Evolutionary conservation across 2,888 invertebrate species (phyloP).

Genomic region (Drosophila fungiperda): DNA sequence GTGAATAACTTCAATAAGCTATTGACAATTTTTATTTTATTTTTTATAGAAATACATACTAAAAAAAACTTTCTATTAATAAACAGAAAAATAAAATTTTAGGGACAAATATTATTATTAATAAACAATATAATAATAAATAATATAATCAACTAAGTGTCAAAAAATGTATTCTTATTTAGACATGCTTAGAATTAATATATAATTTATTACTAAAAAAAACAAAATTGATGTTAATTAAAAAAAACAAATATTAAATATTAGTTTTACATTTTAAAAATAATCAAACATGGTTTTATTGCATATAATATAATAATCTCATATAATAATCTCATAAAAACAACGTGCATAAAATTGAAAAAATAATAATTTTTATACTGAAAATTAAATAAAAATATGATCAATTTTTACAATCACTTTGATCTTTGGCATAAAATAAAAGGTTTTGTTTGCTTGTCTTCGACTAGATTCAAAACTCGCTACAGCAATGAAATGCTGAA

Average conservation of each 20-base stretch:
- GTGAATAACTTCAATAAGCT: neutral
- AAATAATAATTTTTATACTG: neutral
- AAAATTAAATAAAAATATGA: neutral
- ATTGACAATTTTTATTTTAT: neutral
- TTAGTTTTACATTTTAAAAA: no score
- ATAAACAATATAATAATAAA: no score
- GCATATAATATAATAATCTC: neutral
- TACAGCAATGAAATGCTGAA: neutral
- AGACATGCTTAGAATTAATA: no score
- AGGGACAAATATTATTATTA: no score
- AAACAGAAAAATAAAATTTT: no score
- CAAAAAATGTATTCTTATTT: no score
- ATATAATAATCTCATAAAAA: neutral
- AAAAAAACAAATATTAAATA: no score
- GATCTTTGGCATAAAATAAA: neutral
- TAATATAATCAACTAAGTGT: no score
- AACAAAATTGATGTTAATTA: no score
- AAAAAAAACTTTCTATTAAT: neutral
- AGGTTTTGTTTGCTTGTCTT: neutral
- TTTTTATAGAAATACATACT: neutral
- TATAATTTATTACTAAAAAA: no score
- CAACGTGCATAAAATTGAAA: neutral
- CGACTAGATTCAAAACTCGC: neutral
- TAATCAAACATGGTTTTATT: neutral
- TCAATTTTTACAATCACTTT: fast-evolving